These are phyloP conservation scores for Labeo rohita DNA, from an alignment of 2,113 vertebrate genomes.

Conservation along the genomic window DNA sequence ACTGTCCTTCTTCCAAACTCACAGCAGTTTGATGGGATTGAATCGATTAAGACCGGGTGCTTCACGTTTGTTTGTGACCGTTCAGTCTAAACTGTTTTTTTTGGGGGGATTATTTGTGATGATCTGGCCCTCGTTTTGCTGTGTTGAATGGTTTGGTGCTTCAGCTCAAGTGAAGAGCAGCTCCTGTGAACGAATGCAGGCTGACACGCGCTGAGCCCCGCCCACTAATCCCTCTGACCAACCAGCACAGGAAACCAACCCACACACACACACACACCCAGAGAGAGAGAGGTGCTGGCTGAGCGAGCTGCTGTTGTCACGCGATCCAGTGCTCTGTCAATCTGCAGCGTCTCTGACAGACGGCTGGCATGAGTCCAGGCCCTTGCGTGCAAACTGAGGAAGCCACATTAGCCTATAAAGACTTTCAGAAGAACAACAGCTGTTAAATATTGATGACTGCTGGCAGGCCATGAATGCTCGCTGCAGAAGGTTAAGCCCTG, in stretches of 20 bases:
- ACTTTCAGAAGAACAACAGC: constrained; percentile 97
- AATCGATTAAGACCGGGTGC: neutral
- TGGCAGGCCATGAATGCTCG: constrained; percentile 85
- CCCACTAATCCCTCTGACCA: constrained; percentile 33
- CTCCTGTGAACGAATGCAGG: neutral
- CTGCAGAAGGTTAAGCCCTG: constrained; percentile 84
- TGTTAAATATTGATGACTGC: constrained; percentile 98
- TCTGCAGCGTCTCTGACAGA: constrained; percentile 84
- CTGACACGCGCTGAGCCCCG: neutral
- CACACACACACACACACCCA: constrained; percentile 56
- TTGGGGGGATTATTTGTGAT: no score
- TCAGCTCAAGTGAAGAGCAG: neutral
- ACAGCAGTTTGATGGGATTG: neutral
- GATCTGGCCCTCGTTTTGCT: neutral
- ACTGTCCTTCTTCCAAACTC: no score
- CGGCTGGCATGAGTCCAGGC: constrained; percentile 82
- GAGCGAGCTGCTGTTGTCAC: constrained; percentile 88
- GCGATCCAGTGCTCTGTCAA: constrained; percentile 88
- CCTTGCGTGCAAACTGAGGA: constrained; percentile 90
- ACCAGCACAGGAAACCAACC: constrained; percentile 70
- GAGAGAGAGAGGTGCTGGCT: constrained; percentile 72
- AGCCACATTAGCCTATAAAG: constrained; percentile 90
- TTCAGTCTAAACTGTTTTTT: neutral
- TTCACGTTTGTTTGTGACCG: neutral
- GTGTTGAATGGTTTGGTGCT: neutral